These are phyloP conservation scores for Julus scandinavius DNA, from an alignment of 2,888 invertebrate genomes.

Conservation along the genomic window DNA sequence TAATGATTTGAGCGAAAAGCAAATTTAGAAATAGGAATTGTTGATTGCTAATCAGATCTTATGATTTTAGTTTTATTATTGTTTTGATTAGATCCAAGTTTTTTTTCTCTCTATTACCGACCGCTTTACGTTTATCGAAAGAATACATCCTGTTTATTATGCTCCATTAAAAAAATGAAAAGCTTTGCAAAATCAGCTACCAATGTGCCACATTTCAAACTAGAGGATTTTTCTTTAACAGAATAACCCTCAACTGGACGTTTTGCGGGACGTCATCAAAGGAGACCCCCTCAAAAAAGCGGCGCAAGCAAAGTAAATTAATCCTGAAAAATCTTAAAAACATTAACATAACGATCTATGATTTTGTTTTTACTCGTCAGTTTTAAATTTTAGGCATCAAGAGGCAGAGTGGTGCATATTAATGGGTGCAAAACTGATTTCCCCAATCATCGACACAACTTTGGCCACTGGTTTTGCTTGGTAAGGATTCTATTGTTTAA, in stretches of 20 bases:
- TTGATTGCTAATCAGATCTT: no score
- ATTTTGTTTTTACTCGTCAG: background rate
- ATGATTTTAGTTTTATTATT: no score
- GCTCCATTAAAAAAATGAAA: no score
- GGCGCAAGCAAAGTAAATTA: slow-evolving; percentile 72
- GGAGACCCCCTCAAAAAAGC: slow-evolving; percentile 80
- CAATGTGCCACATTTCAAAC: no score
- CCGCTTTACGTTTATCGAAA: no score
- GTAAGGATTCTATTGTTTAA: slow-evolving; percentile 65
- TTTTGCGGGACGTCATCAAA: slow-evolving; percentile 79
- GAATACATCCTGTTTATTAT: no score
- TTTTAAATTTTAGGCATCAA: slow-evolving; percentile 68
- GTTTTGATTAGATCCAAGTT: no score
- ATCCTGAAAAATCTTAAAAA: background rate
- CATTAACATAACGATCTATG: no score
- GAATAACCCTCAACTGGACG: slow-evolving; percentile 72
- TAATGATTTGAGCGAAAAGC: no score
- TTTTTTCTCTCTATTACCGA: no score
- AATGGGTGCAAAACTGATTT: slow-evolving; percentile 88
- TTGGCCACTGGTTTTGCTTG: slow-evolving; percentile 70
- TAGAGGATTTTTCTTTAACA: slow-evolving; percentile 60
- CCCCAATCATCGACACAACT: slow-evolving; percentile 79
- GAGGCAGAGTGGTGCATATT: slow-evolving; percentile 85
- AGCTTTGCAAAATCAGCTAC: no score
- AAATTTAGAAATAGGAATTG: no score